These are phyloP conservation scores for Triops longicaudatus DNA, from an alignment of 1,140 invertebrate genomes.

Conservation along the genomic window DNA sequence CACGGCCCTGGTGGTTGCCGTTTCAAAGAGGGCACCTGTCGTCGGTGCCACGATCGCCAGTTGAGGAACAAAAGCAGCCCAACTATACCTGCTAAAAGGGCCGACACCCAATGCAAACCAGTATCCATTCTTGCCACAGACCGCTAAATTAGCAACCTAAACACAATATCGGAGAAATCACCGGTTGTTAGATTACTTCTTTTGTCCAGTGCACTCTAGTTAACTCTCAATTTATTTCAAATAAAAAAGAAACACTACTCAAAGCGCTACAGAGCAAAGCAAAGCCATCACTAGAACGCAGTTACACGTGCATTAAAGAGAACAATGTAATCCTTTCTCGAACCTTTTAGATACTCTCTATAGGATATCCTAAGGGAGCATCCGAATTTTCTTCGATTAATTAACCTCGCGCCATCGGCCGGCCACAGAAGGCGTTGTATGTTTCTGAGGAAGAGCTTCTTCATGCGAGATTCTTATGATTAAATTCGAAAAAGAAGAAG, in stretches of 20 bases:
- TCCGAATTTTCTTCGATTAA: not conserved
- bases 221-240: too few species aligned
- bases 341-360: not conserved
- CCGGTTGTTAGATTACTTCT: too few species aligned
- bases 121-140: too few species aligned
- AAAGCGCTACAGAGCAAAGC: too few species aligned
- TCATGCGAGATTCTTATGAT: not conserved
- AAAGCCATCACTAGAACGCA: too few species aligned
- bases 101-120: not conserved
- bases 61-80: conserved; percentile 21
- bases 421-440: not conserved
- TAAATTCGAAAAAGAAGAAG: too few species aligned
- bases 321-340: not conserved
- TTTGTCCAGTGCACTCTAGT: too few species aligned
- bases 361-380: not conserved
- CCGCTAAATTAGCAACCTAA: too few species aligned
- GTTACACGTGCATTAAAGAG: not conserved
- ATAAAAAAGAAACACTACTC: too few species aligned
- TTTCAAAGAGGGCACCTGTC: not conserved
- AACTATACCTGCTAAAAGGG: not conserved
- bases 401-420: not conserved
- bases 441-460: not conserved
- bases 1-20: conserved; percentile 63
- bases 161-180: too few species aligned
- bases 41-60: conserved; percentile 1